Evolutionary conservation across 2,797 vertebrate species (phyloP).

Genomic region (Acanthurus tractus): DNA sequence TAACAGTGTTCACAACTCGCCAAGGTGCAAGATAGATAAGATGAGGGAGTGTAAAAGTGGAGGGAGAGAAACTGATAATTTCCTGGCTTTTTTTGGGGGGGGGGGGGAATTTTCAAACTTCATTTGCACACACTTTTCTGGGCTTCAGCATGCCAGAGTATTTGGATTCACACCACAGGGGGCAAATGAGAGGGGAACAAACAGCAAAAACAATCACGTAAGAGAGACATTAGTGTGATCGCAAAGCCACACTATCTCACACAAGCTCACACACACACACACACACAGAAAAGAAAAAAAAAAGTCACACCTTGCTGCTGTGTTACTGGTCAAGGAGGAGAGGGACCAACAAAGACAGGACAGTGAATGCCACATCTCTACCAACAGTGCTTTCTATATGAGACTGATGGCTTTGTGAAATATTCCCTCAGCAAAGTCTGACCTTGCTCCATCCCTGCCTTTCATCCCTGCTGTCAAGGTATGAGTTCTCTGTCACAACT

Average conservation of each 20-base stretch:
- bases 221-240: not conserved
- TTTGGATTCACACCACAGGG: not conserved
- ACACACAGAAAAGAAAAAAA: not conserved
- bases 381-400: constrained; percentile 49
- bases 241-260: not conserved
- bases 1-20: constrained; percentile 32
- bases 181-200: not conserved
- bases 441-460: constrained; percentile 62
- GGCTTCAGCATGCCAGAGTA: not conserved
- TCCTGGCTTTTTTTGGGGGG: constrained; percentile 2
- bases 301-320: constrained; percentile 41
- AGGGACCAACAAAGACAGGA: constrained; percentile 27
- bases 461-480: constrained; percentile 65
- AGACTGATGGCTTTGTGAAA: constrained; percentile 68
- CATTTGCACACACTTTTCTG: constrained; percentile 18
- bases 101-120: constrained; percentile 3
- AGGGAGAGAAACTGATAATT: constrained; percentile 6
- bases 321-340: constrained; percentile 53
- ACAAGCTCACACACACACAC: not conserved
- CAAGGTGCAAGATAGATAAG: constrained; percentile 25
- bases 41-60: constrained; percentile 7
- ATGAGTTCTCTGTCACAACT: constrained; percentile 63
- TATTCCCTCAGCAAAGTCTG: constrained; percentile 64
- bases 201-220: not conserved
- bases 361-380: constrained; percentile 56